Evolutionary conservation across 1,140 invertebrate genomes (phyloP).

Genomic region (Temnothorax curvispinosus): DNA sequence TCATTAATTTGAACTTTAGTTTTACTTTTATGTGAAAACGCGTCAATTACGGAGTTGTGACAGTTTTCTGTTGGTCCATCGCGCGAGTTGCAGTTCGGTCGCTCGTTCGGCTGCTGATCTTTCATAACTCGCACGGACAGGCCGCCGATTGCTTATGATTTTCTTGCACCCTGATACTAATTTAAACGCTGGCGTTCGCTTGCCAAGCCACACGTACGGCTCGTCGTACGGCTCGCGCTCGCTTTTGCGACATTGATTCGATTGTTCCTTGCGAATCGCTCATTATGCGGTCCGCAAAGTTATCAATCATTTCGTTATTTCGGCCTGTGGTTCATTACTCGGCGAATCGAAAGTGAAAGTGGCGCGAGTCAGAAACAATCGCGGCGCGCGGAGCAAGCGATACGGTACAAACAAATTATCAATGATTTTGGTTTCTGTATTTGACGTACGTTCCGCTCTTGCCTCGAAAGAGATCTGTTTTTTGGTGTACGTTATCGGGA

Average conservation of each 20-base stretch:
- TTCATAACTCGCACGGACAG: not conserved
- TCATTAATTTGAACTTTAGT: not conserved
- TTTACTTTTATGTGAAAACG: not conserved
- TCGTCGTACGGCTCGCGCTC: not conserved
- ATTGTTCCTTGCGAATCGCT: constrained; percentile 35
- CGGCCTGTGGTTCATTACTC: constrained; percentile 27
- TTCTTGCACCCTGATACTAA: constrained; percentile 41
- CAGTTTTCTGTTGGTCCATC: not conserved
- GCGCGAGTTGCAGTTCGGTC: not conserved
- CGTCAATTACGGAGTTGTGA: not conserved
- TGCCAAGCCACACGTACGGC: not conserved
- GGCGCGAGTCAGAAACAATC: constrained; percentile 18
- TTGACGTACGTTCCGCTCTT: not conserved
- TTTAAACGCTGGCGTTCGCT: constrained; percentile 22
- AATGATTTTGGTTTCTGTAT: not conserved
- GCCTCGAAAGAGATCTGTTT: not conserved
- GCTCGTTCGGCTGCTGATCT: not conserved
- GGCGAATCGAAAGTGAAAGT: constrained; percentile 47
- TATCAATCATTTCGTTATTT: constrained; percentile 45
- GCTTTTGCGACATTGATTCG: constrained; percentile 33
- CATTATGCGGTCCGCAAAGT: not conserved
- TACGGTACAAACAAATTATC: constrained; percentile 7
- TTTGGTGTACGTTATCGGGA: not conserved
- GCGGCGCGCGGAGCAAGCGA: not conserved
- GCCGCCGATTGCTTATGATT: constrained; percentile 48